A percentile compares a stretch with the other conserved stretches of the same genome.
phyloP scores from a whole-genome alignment of 2,113 vertebrate species.

The Nothoprocta pentlandii region DNA sequence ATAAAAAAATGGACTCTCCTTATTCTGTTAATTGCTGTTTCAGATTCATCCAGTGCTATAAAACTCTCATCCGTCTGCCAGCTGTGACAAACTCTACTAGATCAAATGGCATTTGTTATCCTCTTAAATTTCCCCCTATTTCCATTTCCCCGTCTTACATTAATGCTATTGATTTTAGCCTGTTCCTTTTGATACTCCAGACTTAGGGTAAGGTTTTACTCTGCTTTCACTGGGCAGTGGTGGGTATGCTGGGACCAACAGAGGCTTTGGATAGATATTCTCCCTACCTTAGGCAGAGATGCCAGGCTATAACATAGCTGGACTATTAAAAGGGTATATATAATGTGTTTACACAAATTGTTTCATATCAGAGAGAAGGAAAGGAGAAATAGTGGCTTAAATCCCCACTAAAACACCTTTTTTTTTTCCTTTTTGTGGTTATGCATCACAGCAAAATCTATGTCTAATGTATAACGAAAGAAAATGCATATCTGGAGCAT shows the following conservation, averaged over 20 bases:
- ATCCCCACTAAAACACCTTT: neutral
- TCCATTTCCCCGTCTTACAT: neutral
- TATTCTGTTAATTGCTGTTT: neutral
- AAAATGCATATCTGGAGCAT: neutral
- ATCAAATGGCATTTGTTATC: neutral
- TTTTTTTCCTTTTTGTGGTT: neutral
- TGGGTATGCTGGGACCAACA: neutral
- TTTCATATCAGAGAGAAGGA: neutral
- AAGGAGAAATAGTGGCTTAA: neutral
- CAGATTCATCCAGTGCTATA: neutral
- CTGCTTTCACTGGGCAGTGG: neutral
- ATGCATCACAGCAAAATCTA: neutral
- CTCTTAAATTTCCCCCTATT: neutral
- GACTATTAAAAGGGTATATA: neutral
- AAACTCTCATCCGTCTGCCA: neutral
- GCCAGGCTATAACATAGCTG: neutral
- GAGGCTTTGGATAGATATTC: neutral
- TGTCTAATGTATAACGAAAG: neutral
- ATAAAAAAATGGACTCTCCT: neutral
- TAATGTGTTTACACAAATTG: neutral
- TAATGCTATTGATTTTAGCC: neutral
- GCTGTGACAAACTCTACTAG: neutral
- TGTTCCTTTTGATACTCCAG: neutral
- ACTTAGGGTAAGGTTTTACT: neutral
- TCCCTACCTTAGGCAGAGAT: neutral